These are phyloP conservation scores for Microtus californicus DNA, from an alignment of 2,797 vertebrate species.

Conservation along the genomic window DNA sequence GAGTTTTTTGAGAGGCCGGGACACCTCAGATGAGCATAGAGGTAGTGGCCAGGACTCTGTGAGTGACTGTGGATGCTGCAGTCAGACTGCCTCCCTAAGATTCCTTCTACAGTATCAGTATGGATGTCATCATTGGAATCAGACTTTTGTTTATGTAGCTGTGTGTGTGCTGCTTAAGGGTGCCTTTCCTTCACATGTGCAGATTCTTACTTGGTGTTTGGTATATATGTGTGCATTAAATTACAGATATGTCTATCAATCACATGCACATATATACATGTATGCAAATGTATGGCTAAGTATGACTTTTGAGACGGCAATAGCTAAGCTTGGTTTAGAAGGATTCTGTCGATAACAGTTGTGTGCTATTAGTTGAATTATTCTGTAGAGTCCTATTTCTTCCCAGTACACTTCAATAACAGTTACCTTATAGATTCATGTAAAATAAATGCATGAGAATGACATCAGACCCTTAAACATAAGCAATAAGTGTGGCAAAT, in stretches of 20 bases:
- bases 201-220: not conserved
- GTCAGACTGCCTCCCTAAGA: accelerated
- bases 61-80: not conserved
- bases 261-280: not conserved
- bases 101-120: not conserved
- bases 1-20: not conserved
- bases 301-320: not conserved
- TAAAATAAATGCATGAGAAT: not conserved
- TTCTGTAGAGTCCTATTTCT: not conserved
- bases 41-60: not conserved
- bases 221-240: not conserved
- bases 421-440: not conserved
- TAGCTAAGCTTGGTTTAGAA: not conserved
- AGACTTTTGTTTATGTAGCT: not conserved
- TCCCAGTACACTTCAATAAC: not conserved
- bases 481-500: not conserved
- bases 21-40: not conserved
- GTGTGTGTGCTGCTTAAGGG: not conserved
- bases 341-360: not conserved
- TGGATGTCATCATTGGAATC: not conserved
- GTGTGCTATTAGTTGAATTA: not conserved
- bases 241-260: not conserved
- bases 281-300: not conserved
- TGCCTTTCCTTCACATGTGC: not conserved
- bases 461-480: not conserved